Conservation (phyloP, 2,797 vertebrate species). For the Emydoidea blandingii region DNA sequence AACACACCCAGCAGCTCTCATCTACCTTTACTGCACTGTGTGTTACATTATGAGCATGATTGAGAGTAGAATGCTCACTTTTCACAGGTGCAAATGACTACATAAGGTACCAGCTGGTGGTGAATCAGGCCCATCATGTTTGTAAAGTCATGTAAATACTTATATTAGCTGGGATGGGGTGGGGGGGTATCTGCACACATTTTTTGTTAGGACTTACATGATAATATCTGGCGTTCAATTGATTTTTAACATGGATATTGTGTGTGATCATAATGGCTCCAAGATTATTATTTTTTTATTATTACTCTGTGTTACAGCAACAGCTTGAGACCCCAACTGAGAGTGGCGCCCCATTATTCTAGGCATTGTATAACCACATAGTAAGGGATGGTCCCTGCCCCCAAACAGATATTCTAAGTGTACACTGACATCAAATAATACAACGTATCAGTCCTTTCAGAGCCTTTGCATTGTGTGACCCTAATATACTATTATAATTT, state of each 20-base stretch:
- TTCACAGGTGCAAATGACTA: background rate
- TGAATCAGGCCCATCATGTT: background rate
- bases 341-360: background rate
- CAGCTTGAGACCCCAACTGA: background rate
- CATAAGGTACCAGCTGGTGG: background rate
- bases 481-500: background rate
- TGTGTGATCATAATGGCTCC: background rate
- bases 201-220: background rate
- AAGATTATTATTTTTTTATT: background rate
- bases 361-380: background rate
- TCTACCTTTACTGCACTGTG: background rate
- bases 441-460: background rate
- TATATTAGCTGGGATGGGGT: background rate
- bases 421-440: background rate
- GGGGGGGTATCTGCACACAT: background rate
- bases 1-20: background rate
- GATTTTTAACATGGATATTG: background rate
- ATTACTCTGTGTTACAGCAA: background rate
- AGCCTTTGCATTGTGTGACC: background rate
- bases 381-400: background rate
- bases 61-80: background rate
- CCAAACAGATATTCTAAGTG: background rate
- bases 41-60: background rate
- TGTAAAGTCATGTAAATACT: background rate
- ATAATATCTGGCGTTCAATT: background rate